Base-by-base conservation (phyloP, 2,888 invertebrate genomes). In the Crioceris asparagi region DNA sequence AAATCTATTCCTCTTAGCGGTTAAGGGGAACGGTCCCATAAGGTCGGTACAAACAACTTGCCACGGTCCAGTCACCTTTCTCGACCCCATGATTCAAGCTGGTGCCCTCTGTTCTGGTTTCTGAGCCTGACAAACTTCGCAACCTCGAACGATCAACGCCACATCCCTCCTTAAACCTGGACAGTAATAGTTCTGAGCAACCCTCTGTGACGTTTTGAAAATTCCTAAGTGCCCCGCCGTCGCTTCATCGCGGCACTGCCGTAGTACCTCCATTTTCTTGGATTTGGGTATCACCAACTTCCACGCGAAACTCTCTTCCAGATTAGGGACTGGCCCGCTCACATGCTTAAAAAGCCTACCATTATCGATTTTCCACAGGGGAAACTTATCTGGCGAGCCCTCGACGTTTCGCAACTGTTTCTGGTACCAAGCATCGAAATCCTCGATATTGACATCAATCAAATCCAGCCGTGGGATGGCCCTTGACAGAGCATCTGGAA, bases 401-500 rank as follows among this genome's bases (percentile, higher is more conserved):
- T 15, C 4, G 17, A 18, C 16, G 6, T 30, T n/a, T 14, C 7
- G 8, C 17, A 38, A 23, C 23, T 31, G 19, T 8, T 38, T 32
- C 10, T 4, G n/a, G 18, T 41, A 38, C 38, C 38, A 39, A 1
- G 18, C 14, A 29, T 36, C 39, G n/a, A 14, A 3, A 11, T 21
- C 34, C 8, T 29, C 31, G 2, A 2, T 6, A 3, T 11, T 21
- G n/a, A 26, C 26, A 4, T 27, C 36, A 19, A 38, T 19, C 6
- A 19, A 26, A 23, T 36, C 32, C 7, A 37, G 7, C 6, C 12
- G 5, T 4, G 35, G 38, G 6, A 38, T 29, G 1, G 36, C 29
- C 4, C 40, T 25, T 3, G 38, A 38, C 16, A 41, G 21, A 4
- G 38, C 29, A 32, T 45, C 43, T 6, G 45, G 45, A 5, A 41